phyloP scores from a whole-genome alignment of 2,113 vertebrate genomes.

The Trogon surrucura region DNA sequence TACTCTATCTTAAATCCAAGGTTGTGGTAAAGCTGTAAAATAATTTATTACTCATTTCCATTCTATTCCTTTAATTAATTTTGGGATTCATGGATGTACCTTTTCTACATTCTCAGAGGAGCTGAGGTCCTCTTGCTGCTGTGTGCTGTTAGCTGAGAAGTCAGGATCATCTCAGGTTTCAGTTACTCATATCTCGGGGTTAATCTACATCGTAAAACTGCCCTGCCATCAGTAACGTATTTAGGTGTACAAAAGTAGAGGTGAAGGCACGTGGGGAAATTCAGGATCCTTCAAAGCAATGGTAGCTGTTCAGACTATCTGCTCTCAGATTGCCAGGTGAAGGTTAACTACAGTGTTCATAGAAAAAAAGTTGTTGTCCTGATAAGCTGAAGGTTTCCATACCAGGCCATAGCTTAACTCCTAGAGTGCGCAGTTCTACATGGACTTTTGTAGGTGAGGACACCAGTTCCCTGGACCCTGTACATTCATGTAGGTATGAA shows the following conservation, averaged over 20 bases:
- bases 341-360: neutral
- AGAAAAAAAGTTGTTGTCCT: neutral
- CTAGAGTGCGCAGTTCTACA: neutral
- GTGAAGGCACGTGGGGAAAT: neutral
- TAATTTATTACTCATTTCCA: neutral
- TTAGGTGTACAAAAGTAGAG: neutral
- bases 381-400: neutral
- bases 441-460: neutral
- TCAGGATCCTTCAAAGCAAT: neutral
- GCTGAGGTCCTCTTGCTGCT: neutral
- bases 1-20: neutral
- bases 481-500: neutral
- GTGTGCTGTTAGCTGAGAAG: neutral
- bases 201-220: neutral
- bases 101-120: neutral
- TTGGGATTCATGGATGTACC: neutral
- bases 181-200: neutral
- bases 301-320: neutral
- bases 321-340: neutral
- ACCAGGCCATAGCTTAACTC: fast-evolving
- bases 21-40: neutral
- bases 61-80: neutral
- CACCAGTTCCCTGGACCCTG: neutral
- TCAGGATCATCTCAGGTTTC: neutral
- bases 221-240: neutral